Evolutionary conservation across 2,888 invertebrate species (phyloP).

Genomic region (Cheilosia soror): DNA sequence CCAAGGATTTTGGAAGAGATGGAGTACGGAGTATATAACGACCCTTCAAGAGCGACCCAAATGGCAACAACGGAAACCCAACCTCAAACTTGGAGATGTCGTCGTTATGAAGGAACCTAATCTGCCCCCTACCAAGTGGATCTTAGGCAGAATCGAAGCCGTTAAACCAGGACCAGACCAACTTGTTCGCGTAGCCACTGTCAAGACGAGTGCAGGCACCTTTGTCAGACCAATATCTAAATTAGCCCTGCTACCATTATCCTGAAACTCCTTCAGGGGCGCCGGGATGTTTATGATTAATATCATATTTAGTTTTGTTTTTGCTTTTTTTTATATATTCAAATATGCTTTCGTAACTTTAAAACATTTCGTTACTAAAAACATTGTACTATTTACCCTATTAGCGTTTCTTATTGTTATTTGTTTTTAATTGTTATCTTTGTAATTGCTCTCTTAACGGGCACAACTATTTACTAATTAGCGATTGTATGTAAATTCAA

Average conservation of each 20-base stretch:
- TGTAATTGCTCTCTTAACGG: too few species aligned
- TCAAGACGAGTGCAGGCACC: constrained; percentile 1
- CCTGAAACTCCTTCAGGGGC: too few species aligned
- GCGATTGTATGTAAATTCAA: too few species aligned
- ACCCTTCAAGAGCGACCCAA: constrained; percentile 56
- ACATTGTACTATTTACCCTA: too few species aligned
- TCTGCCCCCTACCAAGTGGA: constrained; percentile 37
- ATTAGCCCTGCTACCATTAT: neutral
- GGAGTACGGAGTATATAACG: constrained; percentile 56
- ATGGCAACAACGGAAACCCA: constrained; percentile 39
- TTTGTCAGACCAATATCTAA: constrained; percentile 13
- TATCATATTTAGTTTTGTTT: too few species aligned
- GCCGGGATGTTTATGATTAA: neutral
- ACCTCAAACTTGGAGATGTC: constrained; percentile 14
- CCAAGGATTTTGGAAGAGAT: constrained; percentile 67
- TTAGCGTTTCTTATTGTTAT: too few species aligned
- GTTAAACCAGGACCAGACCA: constrained; percentile 6
- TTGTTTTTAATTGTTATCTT: too few species aligned
- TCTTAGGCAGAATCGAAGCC: constrained; percentile 5
- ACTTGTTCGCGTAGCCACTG: constrained; percentile 8
- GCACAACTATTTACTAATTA: too few species aligned
- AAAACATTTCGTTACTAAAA: too few species aligned
- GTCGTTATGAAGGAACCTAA: constrained; percentile 34
- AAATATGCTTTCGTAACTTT: too few species aligned
- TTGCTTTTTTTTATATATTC: too few species aligned